Evolutionary conservation across 2,113 vertebrate species (phyloP).

Genomic region (Crotalus viridis): DNA sequence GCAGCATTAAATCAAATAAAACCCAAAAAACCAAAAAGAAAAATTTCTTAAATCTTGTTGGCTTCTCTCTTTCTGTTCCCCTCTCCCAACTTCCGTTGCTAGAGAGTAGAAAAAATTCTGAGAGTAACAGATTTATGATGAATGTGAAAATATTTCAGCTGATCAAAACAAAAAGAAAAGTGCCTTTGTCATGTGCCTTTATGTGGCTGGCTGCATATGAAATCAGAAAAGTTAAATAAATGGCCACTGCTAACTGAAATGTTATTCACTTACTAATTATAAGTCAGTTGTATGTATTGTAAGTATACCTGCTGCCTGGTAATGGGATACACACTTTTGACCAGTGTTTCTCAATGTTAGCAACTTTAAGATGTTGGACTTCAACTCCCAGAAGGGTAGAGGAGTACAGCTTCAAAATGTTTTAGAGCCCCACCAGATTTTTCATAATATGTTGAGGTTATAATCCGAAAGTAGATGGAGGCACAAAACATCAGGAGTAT

Average conservation of each 20-base stretch:
- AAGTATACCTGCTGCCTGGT: not conserved
- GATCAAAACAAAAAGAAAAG: not conserved
- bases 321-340: not conserved
- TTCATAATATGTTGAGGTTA: not conserved
- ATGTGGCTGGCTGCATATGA: not conserved
- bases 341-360: not conserved
- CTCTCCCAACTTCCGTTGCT: not conserved
- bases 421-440: not conserved
- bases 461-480: not conserved
- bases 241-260: not conserved
- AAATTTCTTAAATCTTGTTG: not conserved
- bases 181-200: not conserved
- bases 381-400: not conserved
- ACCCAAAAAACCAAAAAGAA: constrained; percentile 5
- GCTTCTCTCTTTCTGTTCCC: not conserved
- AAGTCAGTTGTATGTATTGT: not conserved
- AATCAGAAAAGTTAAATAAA: not conserved
- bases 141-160: not conserved
- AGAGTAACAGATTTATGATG: not conserved
- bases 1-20: constrained; percentile 5
- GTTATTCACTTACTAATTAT: not conserved
- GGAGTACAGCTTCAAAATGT: not conserved
- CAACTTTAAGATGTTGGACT: not conserved
- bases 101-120: not conserved
- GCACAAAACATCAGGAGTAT: not conserved